phyloP scores from a whole-genome alignment of 2,113 vertebrate genomes.

The Galemys pyrenaicus region DNA sequence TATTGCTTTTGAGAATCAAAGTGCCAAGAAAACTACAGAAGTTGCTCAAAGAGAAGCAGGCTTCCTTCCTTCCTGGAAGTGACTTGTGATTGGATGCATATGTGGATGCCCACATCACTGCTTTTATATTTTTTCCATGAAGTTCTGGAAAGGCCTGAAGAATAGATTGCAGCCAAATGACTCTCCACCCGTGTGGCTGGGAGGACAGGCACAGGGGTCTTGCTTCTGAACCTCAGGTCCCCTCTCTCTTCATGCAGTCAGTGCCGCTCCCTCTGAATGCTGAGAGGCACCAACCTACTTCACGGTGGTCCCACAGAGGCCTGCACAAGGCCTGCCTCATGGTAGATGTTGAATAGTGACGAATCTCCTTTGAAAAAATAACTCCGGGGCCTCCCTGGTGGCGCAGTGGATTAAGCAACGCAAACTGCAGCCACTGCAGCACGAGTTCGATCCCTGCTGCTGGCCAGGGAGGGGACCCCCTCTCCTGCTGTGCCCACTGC shows the following conservation, averaged over 20 bases:
- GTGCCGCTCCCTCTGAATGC: background rate
- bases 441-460: too few relatives aligned
- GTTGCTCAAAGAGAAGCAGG: background rate
- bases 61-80: background rate
- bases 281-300: background rate
- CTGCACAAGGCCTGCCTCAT: background rate
- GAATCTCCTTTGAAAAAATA: background rate
- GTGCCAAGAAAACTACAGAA: background rate
- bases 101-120: background rate
- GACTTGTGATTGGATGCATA: background rate
- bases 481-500: too few relatives aligned
- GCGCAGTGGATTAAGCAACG: too few relatives aligned
- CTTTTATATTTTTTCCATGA: background rate
- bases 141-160: conserved; percentile 47
- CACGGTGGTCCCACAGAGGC: background rate
- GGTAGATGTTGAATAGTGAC: background rate
- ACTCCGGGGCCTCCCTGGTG: too few relatives aligned
- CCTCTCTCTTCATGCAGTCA: background rate
- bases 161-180: background rate
- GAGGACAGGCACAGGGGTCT: background rate
- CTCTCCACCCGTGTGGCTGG: background rate
- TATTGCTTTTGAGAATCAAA: conserved; percentile 27
- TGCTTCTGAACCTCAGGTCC: background rate
- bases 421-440: too few relatives aligned
- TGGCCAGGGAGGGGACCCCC: too few relatives aligned